Conservation (phyloP, 2,888 invertebrate genomes). For the Tetramorium bicarinatum region DNA sequence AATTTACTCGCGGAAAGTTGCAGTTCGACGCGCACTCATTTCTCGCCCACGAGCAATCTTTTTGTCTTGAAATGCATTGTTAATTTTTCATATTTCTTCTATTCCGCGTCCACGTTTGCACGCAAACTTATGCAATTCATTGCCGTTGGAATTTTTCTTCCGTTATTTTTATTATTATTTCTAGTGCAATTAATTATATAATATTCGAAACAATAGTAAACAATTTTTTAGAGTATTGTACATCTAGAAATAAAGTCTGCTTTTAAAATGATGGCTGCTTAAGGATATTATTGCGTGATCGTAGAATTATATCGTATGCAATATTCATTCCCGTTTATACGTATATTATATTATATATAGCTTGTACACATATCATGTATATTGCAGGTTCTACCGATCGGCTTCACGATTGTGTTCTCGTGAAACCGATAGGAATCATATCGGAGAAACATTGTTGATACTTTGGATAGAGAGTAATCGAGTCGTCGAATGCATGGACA, state of each 20-base stretch:
- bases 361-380: background rate
- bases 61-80: conserved; percentile 4
- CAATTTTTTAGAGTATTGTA: background rate
- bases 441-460: conserved; percentile 42
- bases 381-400: background rate
- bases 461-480: conserved; percentile 24
- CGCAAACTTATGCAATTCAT: background rate
- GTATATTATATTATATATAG: background rate
- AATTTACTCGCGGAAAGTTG: conserved; percentile 17
- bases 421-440: conserved; percentile 39
- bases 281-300: background rate
- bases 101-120: background rate
- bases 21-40: background rate
- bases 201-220: background rate
- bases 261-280: background rate
- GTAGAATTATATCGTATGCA: background rate
- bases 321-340: background rate
- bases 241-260: background rate
- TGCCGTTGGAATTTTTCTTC: background rate
- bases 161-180: background rate
- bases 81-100: background rate
- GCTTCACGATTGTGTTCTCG: conserved; percentile 1
- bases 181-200: background rate
- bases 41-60: background rate
- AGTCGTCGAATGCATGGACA: background rate